phyloP scores from a whole-genome alignment of 2,888 invertebrate genomes.

The Criorhina ranunculi region DNA sequence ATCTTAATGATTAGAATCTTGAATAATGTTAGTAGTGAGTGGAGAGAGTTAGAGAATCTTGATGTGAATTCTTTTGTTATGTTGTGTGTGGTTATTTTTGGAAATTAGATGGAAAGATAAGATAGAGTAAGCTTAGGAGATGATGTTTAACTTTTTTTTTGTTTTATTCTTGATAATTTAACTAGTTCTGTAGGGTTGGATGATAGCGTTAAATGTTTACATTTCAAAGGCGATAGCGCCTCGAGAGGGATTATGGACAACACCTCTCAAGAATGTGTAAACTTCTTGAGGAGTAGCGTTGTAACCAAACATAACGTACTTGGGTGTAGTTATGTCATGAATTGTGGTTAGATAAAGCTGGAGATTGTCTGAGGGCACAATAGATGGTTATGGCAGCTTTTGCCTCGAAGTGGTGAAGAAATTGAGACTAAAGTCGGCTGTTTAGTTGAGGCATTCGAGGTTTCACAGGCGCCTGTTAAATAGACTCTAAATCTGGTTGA shows the following conservation, averaged over 20 bases:
- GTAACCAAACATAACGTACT: background rate
- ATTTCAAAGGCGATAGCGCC: background rate
- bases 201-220: background rate
- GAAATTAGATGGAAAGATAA: slow-evolving; percentile 22
- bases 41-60: slow-evolving; percentile 13
- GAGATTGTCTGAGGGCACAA: background rate
- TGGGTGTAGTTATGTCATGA: background rate
- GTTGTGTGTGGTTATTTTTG: slow-evolving; percentile 29
- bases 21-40: background rate
- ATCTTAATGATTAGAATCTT: slow-evolving; percentile 11
- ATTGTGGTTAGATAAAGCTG: background rate
- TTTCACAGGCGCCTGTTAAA: too few species aligned
- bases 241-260: background rate
- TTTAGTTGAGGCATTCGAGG: too few species aligned
- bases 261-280: background rate
- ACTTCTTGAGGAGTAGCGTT: background rate
- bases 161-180: slow-evolving; percentile 1
- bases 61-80: slow-evolving; percentile 13
- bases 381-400: too few species aligned
- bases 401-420: too few species aligned
- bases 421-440: too few species aligned
- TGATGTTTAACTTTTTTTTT: slow-evolving; percentile 5
- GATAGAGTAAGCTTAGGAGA: slow-evolving; percentile 18
- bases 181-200: background rate
- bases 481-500: too few species aligned